Evolutionary conservation across 2,888 invertebrate genomes (phyloP).

Genomic region (Campaea margaritaria): DNA sequence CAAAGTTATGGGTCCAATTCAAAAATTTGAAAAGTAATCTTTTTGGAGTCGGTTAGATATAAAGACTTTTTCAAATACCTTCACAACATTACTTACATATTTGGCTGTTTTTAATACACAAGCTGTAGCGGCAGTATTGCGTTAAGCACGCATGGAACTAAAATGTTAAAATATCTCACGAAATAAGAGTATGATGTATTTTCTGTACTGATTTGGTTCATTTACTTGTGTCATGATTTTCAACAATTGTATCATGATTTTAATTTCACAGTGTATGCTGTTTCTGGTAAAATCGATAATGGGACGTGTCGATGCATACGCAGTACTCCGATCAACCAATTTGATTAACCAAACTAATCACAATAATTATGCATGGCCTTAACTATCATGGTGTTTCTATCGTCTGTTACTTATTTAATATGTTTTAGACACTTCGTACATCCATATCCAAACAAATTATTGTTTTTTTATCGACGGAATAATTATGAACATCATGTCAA

Average conservation of each 20-base stretch:
- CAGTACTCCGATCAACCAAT: not conserved
- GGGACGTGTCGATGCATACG: not conserved
- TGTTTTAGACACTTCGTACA: not conserved
- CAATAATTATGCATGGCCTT: conserved; percentile 9
- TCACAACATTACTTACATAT: not conserved
- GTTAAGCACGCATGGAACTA: conserved; percentile 26
- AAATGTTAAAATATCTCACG: not conserved
- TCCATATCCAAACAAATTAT: not conserved
- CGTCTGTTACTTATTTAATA: not conserved
- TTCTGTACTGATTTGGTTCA: not conserved
- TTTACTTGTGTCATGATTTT: not conserved
- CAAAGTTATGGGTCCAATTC: not conserved
- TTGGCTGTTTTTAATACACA: conserved; percentile 20
- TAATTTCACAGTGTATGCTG: not conserved
- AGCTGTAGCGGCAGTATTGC: conserved; percentile 16
- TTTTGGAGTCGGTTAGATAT: conserved; percentile 7
- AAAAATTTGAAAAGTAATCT: not conserved
- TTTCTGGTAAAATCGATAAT: conserved; percentile 6
- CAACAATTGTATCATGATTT: not conserved
- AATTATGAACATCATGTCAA: not conserved
- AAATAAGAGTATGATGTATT: not conserved
- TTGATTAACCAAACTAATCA: conserved; percentile 11
- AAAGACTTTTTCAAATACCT: conserved; percentile 1
- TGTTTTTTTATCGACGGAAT: not conserved
- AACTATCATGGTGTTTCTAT: not conserved